Base-by-base conservation (phyloP, 2,888 invertebrate genomes). In the Helicoverpa assulta region DNA sequence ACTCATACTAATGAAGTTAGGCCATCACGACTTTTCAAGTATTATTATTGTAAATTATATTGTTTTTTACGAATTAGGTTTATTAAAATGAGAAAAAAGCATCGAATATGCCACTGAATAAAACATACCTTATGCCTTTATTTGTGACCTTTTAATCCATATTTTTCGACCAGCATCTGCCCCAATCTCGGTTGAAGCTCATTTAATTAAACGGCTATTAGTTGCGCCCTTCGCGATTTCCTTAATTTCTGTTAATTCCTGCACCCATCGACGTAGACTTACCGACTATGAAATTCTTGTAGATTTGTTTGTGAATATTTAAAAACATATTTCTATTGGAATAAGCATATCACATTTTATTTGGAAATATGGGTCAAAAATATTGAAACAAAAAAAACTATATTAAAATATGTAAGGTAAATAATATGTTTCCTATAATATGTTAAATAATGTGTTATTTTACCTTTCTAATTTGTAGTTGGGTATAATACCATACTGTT, bases 241-340 rank as follows among this genome's bases (percentile, higher is more conserved):
- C 85, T 84, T 88, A 88, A 89, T 88, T 89, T 85, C 85, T 81
- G 85, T 85, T 88, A 86, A 89, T 87, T 86, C 77, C 71, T 78
- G 55, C 47, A 62, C 40, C 80, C 77, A 70, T 70, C 51, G 40
- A 61, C 61, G 52, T 43, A 61, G 43, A 43, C 50, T 58, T 61
- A 63, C 8, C 33, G 29, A 79, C 53, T 26, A 29, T 53, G 10
- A 57, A 63, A 57, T 50, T 59, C 40, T 21, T 59, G n/a, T 54
- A 52, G 50, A 52, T 47, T 37, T 61, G 16, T 60, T 78, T 66
- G 6, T 40, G 5, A 33, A 65, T 1, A 29, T 61, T 61, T 16
- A 3, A 53, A 18, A 26, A 33, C 33, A 0, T 21, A n/a, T 55
- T 54, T 52, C 0, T 0, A 5, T 12, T 5, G 16, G n/a, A n/a